phyloP scores from a whole-genome alignment of 1,140 invertebrate species.

The Amyelois transitella region DNA sequence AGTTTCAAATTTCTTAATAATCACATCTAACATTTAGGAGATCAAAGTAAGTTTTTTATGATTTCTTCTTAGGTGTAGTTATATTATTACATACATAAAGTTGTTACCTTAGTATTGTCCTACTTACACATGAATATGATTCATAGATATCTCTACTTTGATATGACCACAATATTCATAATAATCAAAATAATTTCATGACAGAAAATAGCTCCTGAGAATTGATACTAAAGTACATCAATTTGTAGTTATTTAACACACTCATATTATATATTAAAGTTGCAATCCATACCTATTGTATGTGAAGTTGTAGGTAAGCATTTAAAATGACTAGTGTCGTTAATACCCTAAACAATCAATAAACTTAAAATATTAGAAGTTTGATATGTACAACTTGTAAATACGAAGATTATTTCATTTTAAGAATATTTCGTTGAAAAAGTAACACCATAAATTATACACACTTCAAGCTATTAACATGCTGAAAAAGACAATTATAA shows the following conservation, averaged over 20 bases:
- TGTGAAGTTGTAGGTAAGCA: not conserved
- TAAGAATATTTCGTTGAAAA: constrained; percentile 30
- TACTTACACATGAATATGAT: not conserved
- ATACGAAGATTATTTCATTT: constrained; percentile 12
- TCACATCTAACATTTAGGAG: not conserved
- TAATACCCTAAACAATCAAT: constrained; percentile 25
- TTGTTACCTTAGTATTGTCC: not conserved
- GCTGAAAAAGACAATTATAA: constrained; percentile 12
- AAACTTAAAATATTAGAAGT: too few species aligned
- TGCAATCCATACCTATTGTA: not conserved
- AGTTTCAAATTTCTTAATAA: not conserved
- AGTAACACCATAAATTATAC: constrained; percentile 15
- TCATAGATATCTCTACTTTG: not conserved
- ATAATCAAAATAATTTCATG: too few species aligned
- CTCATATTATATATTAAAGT: not conserved
- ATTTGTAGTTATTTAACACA: too few species aligned
- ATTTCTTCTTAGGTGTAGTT: not conserved
- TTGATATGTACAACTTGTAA: constrained; percentile 51
- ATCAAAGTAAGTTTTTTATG: not conserved
- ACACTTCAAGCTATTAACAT: constrained; percentile 5
- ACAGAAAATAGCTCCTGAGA: too few species aligned
- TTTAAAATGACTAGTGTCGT: constrained; percentile 30
- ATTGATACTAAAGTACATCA: too few species aligned
- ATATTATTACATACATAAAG: not conserved
- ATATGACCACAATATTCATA: not conserved